Conservation (phyloP, 2,888 invertebrate genomes). For the Sarcophaga variegata region DNA sequence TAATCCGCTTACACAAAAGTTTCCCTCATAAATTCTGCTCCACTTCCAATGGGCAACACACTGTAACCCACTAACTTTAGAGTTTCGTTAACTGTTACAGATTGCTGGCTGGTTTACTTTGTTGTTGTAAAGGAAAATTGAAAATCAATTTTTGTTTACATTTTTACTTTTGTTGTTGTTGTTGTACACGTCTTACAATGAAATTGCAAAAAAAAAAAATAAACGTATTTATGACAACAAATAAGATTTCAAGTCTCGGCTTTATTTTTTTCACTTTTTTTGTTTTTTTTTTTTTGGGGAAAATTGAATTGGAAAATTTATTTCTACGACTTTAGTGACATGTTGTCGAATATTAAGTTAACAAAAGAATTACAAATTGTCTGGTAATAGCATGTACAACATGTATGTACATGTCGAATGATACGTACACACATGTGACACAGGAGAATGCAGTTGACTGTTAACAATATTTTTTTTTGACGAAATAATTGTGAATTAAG, state of each 20-base stretch:
- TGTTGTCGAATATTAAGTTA: conserved; percentile 60
- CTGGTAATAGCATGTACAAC: conserved; percentile 5
- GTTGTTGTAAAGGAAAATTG: conserved; percentile 13
- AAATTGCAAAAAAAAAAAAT: conserved; percentile 51
- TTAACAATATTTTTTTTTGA: not conserved
- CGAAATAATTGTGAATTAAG: not conserved
- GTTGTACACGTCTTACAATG: conserved; percentile 1
- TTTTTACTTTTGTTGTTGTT: not conserved
- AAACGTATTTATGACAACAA: conserved; percentile 46
- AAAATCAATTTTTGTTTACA: conserved; percentile 9
- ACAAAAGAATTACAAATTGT: conserved; percentile 63
- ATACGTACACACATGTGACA: not conserved
- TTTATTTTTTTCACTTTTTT: not conserved
- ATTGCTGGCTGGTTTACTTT: not conserved
- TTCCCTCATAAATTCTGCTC: conserved; percentile 53
- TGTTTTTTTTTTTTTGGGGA: not conserved
- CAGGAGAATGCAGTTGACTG: not conserved
- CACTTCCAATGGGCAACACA: conserved; percentile 27
- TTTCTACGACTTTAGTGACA: conserved; percentile 34
- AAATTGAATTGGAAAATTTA: conserved; percentile 7
- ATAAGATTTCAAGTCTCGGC: conserved; percentile 3
- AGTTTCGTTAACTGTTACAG: not conserved
- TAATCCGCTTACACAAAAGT: conserved; percentile 29
- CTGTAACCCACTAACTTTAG: not conserved
- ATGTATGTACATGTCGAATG: too few species aligned